Conservation (phyloP, 2,888 invertebrate species). For the Creontiades dilutus region DNA sequence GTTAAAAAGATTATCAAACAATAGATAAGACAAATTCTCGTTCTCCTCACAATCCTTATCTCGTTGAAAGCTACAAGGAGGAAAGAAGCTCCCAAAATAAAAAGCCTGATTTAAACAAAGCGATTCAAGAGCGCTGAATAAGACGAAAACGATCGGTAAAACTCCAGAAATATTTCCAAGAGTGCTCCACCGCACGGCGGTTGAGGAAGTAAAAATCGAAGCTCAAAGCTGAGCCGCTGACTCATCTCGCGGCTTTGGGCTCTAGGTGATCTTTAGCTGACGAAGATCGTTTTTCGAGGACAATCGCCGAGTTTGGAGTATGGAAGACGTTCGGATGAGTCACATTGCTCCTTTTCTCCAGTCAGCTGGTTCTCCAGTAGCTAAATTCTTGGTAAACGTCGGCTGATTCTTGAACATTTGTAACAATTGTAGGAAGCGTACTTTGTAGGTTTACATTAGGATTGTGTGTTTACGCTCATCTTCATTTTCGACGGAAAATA, state of each 20-base stretch:
- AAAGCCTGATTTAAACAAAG: constrained; percentile 2
- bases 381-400: background rate
- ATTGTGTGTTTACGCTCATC: too few species aligned
- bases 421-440: too few species aligned
- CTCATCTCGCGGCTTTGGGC: too few species aligned
- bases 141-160: background rate
- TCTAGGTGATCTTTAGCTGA: background rate
- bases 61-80: background rate
- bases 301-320: background rate
- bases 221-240: background rate
- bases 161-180: background rate
- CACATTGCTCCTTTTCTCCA: background rate
- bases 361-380: background rate
- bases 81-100: background rate
- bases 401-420: too few species aligned
- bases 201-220: background rate
- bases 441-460: too few species aligned
- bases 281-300: background rate
- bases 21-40: too few species aligned
- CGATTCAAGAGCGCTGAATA: background rate
- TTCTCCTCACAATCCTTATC: background rate
- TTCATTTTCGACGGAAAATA: too few species aligned
- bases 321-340: background rate
- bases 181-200: background rate
- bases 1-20: too few species aligned